phyloP scores from a whole-genome alignment of 2,888 invertebrate genomes.

The Agrochola circellaris region DNA sequence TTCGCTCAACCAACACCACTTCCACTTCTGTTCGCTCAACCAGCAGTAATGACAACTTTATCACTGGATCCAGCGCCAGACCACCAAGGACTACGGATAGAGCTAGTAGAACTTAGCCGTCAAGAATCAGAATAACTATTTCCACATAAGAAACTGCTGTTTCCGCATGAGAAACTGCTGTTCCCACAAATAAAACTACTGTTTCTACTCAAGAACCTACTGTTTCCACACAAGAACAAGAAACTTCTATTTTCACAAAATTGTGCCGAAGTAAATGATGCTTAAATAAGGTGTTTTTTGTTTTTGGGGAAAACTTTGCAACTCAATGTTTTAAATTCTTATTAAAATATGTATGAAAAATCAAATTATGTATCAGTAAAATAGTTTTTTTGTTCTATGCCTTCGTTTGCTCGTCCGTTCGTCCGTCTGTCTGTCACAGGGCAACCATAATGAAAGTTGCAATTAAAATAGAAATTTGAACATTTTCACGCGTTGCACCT shows the following conservation, averaged over 20 bases:
- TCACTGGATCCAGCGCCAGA: neutral
- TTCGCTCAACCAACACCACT: neutral
- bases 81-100: slow-evolving; percentile 6
- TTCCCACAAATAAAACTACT: neutral
- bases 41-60: neutral
- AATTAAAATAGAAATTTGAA: too few relatives aligned
- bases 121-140: neutral
- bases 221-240: neutral
- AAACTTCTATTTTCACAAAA: neutral
- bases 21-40: too few relatives aligned
- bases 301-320: neutral
- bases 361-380: neutral
- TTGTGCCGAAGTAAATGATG: neutral
- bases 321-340: too few relatives aligned
- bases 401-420: too few relatives aligned
- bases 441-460: too few relatives aligned
- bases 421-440: too few relatives aligned
- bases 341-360: neutral
- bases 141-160: neutral
- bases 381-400: neutral
- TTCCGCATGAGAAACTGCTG: neutral
- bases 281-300: neutral
- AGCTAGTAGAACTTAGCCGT: neutral
- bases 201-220: neutral
- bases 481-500: too few relatives aligned